A percentile compares a stretch with the other conserved stretches of the same genome.
These are phyloP conservation scores for Coptotermes formosanus DNA, from an alignment of 1,140 invertebrate species.

Conservation along the genomic window DNA sequence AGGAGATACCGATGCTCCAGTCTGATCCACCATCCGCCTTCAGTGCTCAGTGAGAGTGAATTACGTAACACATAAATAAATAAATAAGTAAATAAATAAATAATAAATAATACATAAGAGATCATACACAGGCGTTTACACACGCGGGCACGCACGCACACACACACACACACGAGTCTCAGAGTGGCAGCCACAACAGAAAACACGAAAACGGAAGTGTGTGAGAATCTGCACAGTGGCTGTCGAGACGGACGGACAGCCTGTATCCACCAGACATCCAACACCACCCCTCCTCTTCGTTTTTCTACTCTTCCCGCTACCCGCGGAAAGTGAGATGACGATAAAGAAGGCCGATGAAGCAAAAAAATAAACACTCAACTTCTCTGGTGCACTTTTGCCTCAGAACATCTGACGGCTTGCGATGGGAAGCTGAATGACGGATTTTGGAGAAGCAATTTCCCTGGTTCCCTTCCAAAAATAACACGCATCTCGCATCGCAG, in stretches of 20 bases:
- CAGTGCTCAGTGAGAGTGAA: no score
- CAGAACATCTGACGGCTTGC: background rate
- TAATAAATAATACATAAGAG: no score
- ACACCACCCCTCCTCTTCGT: background rate
- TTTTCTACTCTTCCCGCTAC: background rate
- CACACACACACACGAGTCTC: no score
- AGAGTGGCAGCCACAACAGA: no score
- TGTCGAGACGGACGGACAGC: background rate
- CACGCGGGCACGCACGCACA: no score
- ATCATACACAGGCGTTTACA: no score
- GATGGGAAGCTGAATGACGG: background rate
- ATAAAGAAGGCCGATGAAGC: background rate
- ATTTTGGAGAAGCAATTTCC: background rate
- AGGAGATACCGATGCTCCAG: no score
- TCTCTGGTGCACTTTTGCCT: background rate
- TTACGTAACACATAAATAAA: no score
- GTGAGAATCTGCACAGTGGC: background rate
- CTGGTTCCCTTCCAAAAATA: background rate
- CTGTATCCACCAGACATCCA: background rate
- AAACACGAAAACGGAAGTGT: background rate
- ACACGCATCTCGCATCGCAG: background rate
- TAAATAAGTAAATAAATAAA: no score
- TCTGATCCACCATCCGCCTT: no score
- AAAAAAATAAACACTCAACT: background rate
- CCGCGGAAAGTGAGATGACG: background rate